phyloP scores from a whole-genome alignment of 2,888 invertebrate genomes.

The Parelbella ahira region DNA sequence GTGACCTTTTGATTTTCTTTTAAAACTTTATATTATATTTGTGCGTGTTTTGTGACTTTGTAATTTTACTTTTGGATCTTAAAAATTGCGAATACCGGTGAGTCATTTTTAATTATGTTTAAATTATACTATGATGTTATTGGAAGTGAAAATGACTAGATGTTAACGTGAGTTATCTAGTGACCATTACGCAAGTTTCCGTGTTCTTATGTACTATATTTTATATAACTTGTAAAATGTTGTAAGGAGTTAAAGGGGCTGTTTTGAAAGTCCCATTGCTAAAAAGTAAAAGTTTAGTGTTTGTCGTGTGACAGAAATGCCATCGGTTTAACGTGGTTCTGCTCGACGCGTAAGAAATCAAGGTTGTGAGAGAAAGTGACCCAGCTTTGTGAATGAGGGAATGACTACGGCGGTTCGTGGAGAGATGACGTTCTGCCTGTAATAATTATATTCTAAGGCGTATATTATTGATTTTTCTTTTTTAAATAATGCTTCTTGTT shows the following conservation, averaged over 20 bases:
- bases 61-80: slow-evolving; percentile 25
- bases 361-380: slow-evolving; percentile 77
- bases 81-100: slow-evolving; percentile 25
- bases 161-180: slow-evolving; percentile 12
- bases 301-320: slow-evolving; percentile 57
- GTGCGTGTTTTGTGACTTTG: slow-evolving; percentile 56
- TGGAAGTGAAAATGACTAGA: slow-evolving; percentile 19
- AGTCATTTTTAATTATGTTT: slow-evolving; percentile 20
- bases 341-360: slow-evolving; percentile 70
- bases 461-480: too few relatives aligned
- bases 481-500: too few relatives aligned
- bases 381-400: slow-evolving; percentile 46
- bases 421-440: slow-evolving; percentile 38
- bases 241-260: slow-evolving; percentile 34
- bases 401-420: slow-evolving; percentile 38
- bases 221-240: slow-evolving; percentile 46
- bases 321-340: slow-evolving; percentile 49
- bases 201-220: slow-evolving; percentile 34
- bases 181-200: slow-evolving; percentile 42
- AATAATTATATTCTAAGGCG: too few relatives aligned
- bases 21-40: slow-evolving; percentile 30
- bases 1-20: slow-evolving; percentile 46
- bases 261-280: slow-evolving; percentile 31
- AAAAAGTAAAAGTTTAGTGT: slow-evolving; percentile 76
- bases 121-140: background rate